Evolutionary conservation across 2,113 vertebrate species (phyloP).

Genomic region (Raja brachyura): DNA sequence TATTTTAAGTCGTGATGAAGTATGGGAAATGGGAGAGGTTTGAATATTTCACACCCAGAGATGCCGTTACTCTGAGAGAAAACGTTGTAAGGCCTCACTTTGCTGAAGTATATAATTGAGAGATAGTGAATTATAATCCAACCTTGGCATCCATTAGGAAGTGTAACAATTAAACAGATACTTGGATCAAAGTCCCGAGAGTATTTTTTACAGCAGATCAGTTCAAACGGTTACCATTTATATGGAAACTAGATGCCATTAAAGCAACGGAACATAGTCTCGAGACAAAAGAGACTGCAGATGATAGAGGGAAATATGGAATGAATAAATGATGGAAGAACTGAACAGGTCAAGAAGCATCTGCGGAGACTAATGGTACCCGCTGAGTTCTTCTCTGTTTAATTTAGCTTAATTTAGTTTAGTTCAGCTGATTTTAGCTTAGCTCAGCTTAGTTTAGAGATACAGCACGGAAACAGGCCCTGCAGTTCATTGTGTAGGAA

Average conservation of each 20-base stretch:
- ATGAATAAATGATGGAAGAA: too few relatives aligned
- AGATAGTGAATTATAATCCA: constrained; percentile 28
- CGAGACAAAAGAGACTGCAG: too few relatives aligned
- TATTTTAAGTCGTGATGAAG: not conserved
- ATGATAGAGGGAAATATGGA: too few relatives aligned
- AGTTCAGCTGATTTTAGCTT: too few relatives aligned
- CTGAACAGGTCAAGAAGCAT: too few relatives aligned
- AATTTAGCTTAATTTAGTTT: too few relatives aligned
- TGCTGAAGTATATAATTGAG: constrained; percentile 21
- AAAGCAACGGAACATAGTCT: not conserved
- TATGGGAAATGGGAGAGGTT: not conserved
- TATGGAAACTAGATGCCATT: not conserved
- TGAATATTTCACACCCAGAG: not conserved
- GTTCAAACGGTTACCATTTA: not conserved
- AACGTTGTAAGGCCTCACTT: constrained; percentile 1
- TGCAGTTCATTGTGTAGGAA: too few relatives aligned
- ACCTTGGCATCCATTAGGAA: constrained; percentile 7
- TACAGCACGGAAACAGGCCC: too few relatives aligned
- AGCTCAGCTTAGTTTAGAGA: too few relatives aligned
- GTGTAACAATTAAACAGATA: constrained; percentile 26
- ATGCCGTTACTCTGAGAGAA: not conserved
- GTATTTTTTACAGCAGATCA: not conserved
- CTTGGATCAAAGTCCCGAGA: not conserved
- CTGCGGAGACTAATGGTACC: too few relatives aligned
- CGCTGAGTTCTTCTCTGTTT: too few relatives aligned